Conservation (phyloP, 2,113 vertebrate species). For the Euleptes europaea region DNA sequence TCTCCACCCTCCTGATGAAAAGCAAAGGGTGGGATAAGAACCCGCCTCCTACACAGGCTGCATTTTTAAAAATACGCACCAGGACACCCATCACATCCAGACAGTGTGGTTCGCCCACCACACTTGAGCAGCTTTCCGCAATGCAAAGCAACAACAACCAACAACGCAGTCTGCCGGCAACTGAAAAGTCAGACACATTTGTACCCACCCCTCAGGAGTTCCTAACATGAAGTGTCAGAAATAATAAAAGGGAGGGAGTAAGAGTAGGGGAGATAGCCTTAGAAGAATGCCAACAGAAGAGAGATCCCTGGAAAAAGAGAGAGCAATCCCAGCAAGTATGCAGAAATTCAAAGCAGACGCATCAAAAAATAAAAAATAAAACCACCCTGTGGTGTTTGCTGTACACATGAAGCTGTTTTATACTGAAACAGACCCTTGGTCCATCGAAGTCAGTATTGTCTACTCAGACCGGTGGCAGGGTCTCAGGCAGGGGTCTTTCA, state of each 20-base stretch:
- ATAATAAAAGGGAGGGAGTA: neutral
- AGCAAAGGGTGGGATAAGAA: conserved; percentile 39
- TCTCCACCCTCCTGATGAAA: conserved; percentile 38
- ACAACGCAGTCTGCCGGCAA: neutral
- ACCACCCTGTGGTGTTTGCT: neutral
- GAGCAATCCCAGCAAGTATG: neutral
- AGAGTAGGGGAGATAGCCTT: neutral
- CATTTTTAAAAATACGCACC: neutral
- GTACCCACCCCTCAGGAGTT: neutral
- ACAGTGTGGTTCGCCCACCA: neutral
- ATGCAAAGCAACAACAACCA: neutral
- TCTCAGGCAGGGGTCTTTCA: no score
- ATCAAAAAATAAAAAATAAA: neutral
- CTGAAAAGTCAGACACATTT: neutral
- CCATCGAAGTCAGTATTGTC: no score
- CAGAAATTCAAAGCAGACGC: neutral
- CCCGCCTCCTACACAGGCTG: neutral
- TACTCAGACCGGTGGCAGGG: no score
- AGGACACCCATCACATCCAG: neutral
- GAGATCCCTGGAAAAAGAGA: neutral
- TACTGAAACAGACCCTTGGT: no score
- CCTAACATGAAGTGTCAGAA: conserved; percentile 1
- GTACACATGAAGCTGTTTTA: no score
- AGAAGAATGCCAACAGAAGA: neutral
- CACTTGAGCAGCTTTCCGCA: neutral